Base-by-base conservation (phyloP, 2,888 invertebrate species). In the Mellilla xanthometata region DNA sequence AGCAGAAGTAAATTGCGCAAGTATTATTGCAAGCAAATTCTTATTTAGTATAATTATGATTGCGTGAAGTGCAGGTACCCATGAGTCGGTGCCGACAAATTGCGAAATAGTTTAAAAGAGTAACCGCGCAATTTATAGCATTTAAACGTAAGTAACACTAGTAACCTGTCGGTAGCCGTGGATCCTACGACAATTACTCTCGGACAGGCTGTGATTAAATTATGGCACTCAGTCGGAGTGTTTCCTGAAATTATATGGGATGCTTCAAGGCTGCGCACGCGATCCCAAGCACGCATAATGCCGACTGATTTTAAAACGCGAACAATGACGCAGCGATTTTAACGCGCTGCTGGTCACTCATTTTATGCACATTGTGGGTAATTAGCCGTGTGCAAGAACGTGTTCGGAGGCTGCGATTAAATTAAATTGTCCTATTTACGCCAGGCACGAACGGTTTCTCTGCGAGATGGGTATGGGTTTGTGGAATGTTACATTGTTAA, bases 161-260 rank as follows among this genome's bases (percentile, higher is more conserved):
- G 56, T 58, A 61, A 70, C 71, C 62, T 63, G 59, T 57, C 62
- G 64, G 58, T 56, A 58, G 62, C 65, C 60, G 69, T 8, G 1
- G 8, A 19, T 19, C 15, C 69, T 78, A 81, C 72, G 86, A 82
- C 84, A 84, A 87, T 87, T 86, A 87, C 68, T 64, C 63, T 58
- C 69, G 72, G 81, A 75, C 85, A 86, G 85, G 81, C 74, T 83
- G 82, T 85, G 85, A 89, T 89, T 88, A 89, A 87, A 87, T 87
- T 87, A 86, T 86, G 82, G 81, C 84, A 85, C 79, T 71, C 72
- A 85, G 78, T 71, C 73, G 58, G 75, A 86, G 80, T 87, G 80
- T 88, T 89, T 87, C 88, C 88, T 88, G 86, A 86, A 87, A 87
- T 88, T 84, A 86, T 79, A 84, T 80, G 82, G 85, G 87, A 88